Evolutionary conservation across 2,113 vertebrate species (phyloP).

Genomic region (Odocoileus hemionus): DNA sequence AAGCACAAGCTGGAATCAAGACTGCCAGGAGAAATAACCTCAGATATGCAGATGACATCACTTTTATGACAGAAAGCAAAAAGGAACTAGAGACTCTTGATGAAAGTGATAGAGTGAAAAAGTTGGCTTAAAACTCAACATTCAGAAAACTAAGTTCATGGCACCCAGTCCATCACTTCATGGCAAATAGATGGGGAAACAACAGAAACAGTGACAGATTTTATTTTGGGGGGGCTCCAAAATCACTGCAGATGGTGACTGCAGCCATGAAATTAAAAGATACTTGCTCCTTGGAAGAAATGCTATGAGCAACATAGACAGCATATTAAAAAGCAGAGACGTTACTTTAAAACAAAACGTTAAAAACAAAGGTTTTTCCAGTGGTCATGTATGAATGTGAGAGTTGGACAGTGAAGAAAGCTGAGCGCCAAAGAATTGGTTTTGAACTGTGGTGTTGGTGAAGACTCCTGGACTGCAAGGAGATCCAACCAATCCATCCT

Average conservation of each 20-base stretch:
- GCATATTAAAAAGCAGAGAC: not conserved
- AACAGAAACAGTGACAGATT: not conserved
- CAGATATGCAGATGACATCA: not conserved
- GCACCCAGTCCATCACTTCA: not conserved
- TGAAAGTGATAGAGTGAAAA: not conserved
- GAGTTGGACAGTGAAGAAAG: not conserved
- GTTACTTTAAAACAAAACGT: too few relatives aligned
- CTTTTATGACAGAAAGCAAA: not conserved
- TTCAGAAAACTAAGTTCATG: not conserved
- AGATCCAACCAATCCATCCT: not conserved
- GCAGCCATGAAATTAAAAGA: not conserved
- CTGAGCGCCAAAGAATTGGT: rapidly evolving
- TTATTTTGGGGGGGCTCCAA: not conserved
- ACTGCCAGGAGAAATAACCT: not conserved
- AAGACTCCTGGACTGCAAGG: not conserved
- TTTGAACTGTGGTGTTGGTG: not conserved
- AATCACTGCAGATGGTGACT: not conserved
- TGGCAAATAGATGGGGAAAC: not conserved
- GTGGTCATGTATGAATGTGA: not conserved
- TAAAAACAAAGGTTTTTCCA: not conserved
- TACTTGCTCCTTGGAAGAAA: not conserved
- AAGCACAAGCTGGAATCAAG: not conserved
- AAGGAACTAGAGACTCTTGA: not conserved
- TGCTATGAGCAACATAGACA: not conserved
- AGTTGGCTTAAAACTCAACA: not conserved